Base-by-base conservation (phyloP, 2,113 vertebrate species). In the Pyxicephalus adspersus region DNA sequence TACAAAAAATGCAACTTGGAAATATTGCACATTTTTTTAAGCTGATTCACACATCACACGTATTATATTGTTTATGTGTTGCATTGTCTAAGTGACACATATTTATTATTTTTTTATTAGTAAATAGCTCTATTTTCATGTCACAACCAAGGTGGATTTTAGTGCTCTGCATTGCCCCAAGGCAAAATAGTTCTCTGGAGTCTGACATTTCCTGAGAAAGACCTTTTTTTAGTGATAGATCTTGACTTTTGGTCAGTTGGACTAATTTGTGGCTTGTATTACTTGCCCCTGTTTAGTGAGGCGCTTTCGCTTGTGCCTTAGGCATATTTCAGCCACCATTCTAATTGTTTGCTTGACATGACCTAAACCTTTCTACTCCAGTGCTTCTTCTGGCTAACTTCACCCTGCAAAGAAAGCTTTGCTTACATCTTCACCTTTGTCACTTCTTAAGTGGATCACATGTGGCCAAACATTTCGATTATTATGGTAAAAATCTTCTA, bases 261-360 rank as follows among this genome's bases (percentile, higher is more conserved):
- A 74, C 80, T 75, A 82, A 82, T 82, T 82, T 82, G 61, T 74
- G 61, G 38, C 80, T 82, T 82, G 80, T 82, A 51, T 64, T 66
- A 55, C 63, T 82, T 75, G 80, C 70, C 80, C 80, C 71, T 58
- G 65, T 63, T 58, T 28, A 75, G 51, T 66, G 18, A 58, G 80
- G 72, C 57, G 80, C 61, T 82, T 75, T 82, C 80, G 13, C 80
- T 75, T 50, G 15, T 45, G 71, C 80, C 80, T 58, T 4, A 75
- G 80, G 80, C 80, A 34, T 64, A 66, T 58, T 75, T 58, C 18
- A 66, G 51, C 75, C 70, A 82, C 71, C 34, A 64, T 54, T 74
- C 61, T 58, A 63, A 75, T 55, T 82, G 52, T 75, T 82, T 82
- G 66, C 71, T 75, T 82, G 70, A 82, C 80, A 66, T 82, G 80